phyloP scores from a whole-genome alignment of 2,888 invertebrate genomes.

The Sinelater perroti region DNA sequence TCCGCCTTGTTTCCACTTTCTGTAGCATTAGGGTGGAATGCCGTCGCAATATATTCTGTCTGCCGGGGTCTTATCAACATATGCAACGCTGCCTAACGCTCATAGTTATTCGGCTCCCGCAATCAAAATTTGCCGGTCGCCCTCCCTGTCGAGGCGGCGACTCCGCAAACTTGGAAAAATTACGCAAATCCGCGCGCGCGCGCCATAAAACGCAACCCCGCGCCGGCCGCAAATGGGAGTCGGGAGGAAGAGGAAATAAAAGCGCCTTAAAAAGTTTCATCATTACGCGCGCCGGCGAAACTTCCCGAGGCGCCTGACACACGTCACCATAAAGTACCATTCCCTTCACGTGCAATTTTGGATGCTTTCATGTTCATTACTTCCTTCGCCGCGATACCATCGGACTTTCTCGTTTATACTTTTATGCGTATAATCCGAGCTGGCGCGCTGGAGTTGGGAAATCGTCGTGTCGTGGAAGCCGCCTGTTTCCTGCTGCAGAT shows the following conservation, averaged over 20 bases:
- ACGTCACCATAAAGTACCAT: conserved; percentile 30
- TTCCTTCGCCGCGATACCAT: conserved; percentile 9
- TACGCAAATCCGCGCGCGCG: conserved; percentile 30
- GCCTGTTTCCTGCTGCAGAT: too few relatives aligned
- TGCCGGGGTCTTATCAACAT: conserved; percentile 48
- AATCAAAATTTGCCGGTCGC: conserved; percentile 4
- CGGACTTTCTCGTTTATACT: conserved; percentile 6
- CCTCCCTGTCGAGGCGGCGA: neutral
- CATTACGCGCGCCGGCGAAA: conserved; percentile 23
- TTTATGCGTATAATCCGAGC: neutral
- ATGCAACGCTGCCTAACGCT: conserved; percentile 44
- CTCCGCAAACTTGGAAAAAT: conserved; percentile 13
- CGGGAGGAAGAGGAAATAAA: conserved; percentile 33
- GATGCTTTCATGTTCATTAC: conserved; percentile 19
- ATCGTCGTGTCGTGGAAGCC: neutral
- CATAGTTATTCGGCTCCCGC: conserved; percentile 40
- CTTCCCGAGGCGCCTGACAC: conserved; percentile 23
- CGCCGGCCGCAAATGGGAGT: conserved; percentile 34
- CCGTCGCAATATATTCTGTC: conserved; percentile 44
- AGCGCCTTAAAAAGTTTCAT: conserved; percentile 34
- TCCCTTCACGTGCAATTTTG: conserved; percentile 21
- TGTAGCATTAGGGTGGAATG: conserved; percentile 49
- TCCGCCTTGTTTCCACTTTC: conserved; percentile 52
- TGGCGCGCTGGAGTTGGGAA: neutral
- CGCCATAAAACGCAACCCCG: conserved; percentile 34